Percentiles rank a stretch among this genome's conserved stretches.
Evolutionary conservation across 2,888 invertebrate genomes (phyloP).

Genomic region (Drosophila robusta): DNA sequence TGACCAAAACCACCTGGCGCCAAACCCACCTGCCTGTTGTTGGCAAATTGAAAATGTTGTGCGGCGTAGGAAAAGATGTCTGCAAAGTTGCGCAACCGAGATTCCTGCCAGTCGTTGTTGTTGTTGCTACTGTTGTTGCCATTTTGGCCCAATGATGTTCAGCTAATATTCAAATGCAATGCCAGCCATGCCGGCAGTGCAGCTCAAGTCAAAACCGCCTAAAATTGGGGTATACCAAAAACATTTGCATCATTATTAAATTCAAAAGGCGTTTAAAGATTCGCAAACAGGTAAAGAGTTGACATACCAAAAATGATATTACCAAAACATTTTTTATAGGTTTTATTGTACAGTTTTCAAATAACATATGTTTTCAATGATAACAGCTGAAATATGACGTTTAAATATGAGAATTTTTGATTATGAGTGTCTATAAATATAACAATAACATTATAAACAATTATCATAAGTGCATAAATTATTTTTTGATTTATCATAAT

Average conservation of each 20-base stretch:
- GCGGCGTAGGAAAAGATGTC: constrained; percentile 54
- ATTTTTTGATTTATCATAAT: too few species aligned
- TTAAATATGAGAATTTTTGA: too few species aligned
- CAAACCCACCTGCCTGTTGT: constrained; percentile 29
- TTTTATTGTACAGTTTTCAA: too few species aligned
- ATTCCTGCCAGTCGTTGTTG: constrained; percentile 34
- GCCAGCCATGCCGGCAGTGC: constrained; percentile 1
- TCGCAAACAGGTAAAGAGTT: not conserved
- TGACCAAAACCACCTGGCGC: constrained; percentile 31
- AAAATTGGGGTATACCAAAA: constrained; percentile 5
- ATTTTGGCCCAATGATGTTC: constrained; percentile 42
- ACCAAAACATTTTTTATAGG: too few species aligned
- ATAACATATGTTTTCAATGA: too few species aligned
- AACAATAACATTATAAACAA: too few species aligned
- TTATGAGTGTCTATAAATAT: too few species aligned
- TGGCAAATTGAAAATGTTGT: constrained; percentile 73
- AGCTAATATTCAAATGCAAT: constrained; percentile 43
- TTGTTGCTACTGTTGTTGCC: constrained; percentile 6
- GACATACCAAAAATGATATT: not conserved
- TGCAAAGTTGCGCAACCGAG: constrained; percentile 61
- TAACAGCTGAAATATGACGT: too few species aligned
- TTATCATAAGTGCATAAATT: too few species aligned
- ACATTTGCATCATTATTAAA: constrained; percentile 39
- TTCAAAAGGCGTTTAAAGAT: not conserved
- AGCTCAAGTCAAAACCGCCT: constrained; percentile 1